Conservation (phyloP, 2,113 vertebrate genomes). For the Xyliphius kryptos region DNA sequence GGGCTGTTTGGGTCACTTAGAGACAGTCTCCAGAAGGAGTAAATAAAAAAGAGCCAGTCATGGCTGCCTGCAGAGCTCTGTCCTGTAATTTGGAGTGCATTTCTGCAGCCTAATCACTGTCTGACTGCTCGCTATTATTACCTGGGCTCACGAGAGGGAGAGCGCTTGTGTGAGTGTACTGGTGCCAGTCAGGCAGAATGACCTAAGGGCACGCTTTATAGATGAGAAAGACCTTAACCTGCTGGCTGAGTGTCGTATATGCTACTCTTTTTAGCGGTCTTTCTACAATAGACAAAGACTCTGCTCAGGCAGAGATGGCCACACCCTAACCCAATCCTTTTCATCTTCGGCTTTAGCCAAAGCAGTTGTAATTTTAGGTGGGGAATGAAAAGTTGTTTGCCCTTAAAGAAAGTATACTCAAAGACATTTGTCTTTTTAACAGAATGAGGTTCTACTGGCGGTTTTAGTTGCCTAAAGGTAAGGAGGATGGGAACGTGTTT, state of each 20-base stretch:
- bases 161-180: constrained; percentile 31
- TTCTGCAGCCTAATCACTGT: constrained; percentile 60
- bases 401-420: too few relatives aligned
- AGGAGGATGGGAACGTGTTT: too few relatives aligned
- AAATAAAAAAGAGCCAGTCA: constrained; percentile 59
- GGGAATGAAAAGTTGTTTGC: too few relatives aligned
- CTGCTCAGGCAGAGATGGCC: neutral
- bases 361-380: too few relatives aligned
- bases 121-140: constrained; percentile 50
- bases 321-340: too few relatives aligned
- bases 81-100: constrained; percentile 70
- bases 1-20: constrained; percentile 54
- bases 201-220: constrained; percentile 43
- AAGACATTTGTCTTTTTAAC: too few relatives aligned
- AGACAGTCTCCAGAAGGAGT: constrained; percentile 52
- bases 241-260: constrained; percentile 15
- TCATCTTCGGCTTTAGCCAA: too few relatives aligned
- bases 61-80: constrained; percentile 53
- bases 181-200: constrained; percentile 39
- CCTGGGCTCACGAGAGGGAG: constrained; percentile 57
- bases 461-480: too few relatives aligned
- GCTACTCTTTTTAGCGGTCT: constrained; percentile 10
- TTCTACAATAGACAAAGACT: constrained; percentile 5
- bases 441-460: too few relatives aligned
- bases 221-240: constrained; percentile 27